Percentiles rank a stretch among this genome's conserved stretches.
These are phyloP conservation scores for Porites cylindrica DNA, from an alignment of 92 coral and sea anemone species.

Conservation along the genomic window DNA sequence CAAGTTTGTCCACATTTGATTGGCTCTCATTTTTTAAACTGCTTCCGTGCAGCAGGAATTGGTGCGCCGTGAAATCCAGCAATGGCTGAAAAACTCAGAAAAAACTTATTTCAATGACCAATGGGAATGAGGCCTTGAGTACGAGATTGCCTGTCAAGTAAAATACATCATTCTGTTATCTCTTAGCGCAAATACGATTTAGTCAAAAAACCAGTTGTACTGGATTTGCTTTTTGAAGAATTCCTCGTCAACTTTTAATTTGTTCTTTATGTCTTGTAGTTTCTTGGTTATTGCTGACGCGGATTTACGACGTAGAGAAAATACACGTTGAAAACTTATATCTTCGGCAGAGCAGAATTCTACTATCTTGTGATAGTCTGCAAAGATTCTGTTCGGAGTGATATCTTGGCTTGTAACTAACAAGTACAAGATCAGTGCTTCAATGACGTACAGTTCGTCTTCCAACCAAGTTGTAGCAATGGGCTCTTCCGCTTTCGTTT, in stretches of 20 bases:
- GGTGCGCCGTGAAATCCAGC: background rate
- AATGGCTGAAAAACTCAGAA: background rate
- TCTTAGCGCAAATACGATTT: slow-evolving; percentile 4
- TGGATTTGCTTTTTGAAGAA: slow-evolving; percentile 2
- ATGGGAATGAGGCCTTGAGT: background rate
- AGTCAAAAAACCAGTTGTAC: too few relatives aligned
- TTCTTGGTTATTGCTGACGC: slow-evolving; percentile 24
- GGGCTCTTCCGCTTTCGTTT: slow-evolving; percentile 23
- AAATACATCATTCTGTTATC: slow-evolving; percentile 2
- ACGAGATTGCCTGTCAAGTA: background rate
- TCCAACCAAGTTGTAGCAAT: slow-evolving; percentile 28
- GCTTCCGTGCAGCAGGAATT: background rate
- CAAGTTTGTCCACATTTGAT: background rate
- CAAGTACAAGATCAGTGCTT: slow-evolving; percentile 27
- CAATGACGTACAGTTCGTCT: slow-evolving; percentile 19
- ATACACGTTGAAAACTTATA: slow-evolving; percentile 1
- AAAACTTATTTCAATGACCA: slow-evolving; percentile 2
- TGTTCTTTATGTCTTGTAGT: slow-evolving; percentile 12
- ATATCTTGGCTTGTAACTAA: slow-evolving; percentile 6
- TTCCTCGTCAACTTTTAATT: slow-evolving; percentile 7
- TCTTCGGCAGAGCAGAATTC: slow-evolving; percentile 9
- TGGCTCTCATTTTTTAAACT: background rate
- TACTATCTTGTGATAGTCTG: slow-evolving; percentile 17
- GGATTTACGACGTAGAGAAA: slow-evolving; percentile 11
- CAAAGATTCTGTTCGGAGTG: slow-evolving; percentile 2